Evolutionary conservation across 2,797 vertebrate genomes (phyloP).

Genomic region (Salmo trutta): DNA sequence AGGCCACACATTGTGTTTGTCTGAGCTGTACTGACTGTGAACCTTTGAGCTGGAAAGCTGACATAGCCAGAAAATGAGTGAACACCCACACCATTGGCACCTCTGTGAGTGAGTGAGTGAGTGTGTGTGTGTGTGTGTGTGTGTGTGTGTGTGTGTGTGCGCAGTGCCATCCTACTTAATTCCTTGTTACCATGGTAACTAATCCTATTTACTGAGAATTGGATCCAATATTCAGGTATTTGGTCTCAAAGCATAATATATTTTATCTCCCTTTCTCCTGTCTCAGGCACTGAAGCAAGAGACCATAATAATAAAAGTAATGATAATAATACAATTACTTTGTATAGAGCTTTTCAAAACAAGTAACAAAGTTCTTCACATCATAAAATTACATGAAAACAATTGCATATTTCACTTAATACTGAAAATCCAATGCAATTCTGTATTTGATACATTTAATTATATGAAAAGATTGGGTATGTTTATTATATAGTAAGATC

Average conservation of each 20-base stretch:
- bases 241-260: constrained; percentile 47
- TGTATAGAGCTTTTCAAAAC: no score
- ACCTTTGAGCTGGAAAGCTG: constrained; percentile 60
- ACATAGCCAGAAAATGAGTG: constrained; percentile 55
- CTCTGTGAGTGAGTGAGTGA: neutral
- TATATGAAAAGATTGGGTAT: no score
- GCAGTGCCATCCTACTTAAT: constrained; percentile 13
- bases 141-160: neutral
- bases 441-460: no score
- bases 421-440: no score
- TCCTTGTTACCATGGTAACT: constrained; percentile 48
- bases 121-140: neutral
- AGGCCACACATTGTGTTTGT: constrained; percentile 61
- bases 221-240: constrained; percentile 53
- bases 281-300: constrained; percentile 23
- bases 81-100: constrained; percentile 40
- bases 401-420: no score
- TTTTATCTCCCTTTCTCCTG: constrained; percentile 46
- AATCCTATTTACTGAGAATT: constrained; percentile 55
- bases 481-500: no score
- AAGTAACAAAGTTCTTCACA: no score
- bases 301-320: neutral
- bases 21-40: constrained; percentile 61
- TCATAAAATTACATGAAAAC: no score
- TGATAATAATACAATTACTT: neutral